Conservation (phyloP, 2,888 invertebrate genomes). For the Noctua janthe region DNA sequence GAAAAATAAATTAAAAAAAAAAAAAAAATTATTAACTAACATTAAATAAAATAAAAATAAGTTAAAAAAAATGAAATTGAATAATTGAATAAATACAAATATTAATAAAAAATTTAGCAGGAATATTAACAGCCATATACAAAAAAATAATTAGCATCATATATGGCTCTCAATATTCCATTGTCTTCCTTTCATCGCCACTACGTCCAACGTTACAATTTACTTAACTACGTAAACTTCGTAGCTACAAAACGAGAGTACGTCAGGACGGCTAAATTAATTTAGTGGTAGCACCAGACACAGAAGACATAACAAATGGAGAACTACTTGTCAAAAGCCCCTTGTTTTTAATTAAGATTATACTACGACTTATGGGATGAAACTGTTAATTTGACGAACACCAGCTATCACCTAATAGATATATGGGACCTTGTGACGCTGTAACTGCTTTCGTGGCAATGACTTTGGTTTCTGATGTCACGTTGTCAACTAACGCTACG, state of each 20-base stretch:
- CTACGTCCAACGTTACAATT: conserved; percentile 40
- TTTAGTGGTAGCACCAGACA: conserved; percentile 27
- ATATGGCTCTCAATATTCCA: too few species aligned
- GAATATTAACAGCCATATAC: too few species aligned
- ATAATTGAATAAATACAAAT: too few species aligned
- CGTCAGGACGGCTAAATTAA: conserved; percentile 45
- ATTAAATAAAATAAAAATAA: too few species aligned
- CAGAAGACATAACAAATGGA: conserved; percentile 25
- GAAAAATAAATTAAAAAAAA: too few species aligned
- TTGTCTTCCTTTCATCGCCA: conserved; percentile 14
- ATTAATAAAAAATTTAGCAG: too few species aligned
- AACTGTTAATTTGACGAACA: not conserved
- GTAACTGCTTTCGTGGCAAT: not conserved
- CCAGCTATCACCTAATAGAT: not conserved
- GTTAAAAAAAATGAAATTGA: too few species aligned
- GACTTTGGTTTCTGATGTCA: not conserved
- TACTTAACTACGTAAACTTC: conserved; percentile 33
- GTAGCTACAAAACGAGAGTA: conserved; percentile 27
- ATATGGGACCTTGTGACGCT: not conserved
- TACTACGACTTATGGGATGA: not conserved
- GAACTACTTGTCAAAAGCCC: not conserved
- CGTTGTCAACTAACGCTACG: not conserved
- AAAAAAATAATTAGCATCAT: too few species aligned
- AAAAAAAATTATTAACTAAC: too few species aligned
- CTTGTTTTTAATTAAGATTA: not conserved